Percentiles rank a stretch among this genome's conserved stretches.
These are phyloP conservation scores for Bimastos eiseni DNA, from an alignment of 2,888 invertebrate genomes.

Conservation along the genomic window DNA sequence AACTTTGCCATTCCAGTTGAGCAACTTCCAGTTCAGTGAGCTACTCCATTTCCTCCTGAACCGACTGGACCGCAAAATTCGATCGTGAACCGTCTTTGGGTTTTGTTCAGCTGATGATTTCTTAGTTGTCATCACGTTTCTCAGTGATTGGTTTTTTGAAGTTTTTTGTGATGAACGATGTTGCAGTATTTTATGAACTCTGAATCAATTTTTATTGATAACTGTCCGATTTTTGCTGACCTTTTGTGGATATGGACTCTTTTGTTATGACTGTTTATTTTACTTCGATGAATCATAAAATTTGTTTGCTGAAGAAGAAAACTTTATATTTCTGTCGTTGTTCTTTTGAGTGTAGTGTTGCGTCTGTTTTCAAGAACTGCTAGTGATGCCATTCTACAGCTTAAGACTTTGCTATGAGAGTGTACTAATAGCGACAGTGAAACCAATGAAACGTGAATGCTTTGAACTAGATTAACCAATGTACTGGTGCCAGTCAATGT, in stretches of 20 bases:
- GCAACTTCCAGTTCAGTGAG: slow-evolving; percentile 71
- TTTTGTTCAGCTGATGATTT: not conserved
- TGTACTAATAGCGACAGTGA: too few relatives aligned
- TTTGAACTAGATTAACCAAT: not conserved
- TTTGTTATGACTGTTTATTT: not conserved
- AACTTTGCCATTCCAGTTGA: slow-evolving; percentile 92
- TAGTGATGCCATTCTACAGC: not conserved
- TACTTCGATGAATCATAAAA: not conserved
- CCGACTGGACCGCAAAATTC: not conserved
- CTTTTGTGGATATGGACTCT: not conserved
- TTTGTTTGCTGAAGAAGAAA: not conserved
- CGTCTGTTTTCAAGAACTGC: not conserved
- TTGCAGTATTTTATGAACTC: not conserved
- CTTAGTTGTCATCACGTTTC: not conserved
- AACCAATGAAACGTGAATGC: not conserved
- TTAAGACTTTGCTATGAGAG: not conserved
- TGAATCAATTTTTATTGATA: not conserved
- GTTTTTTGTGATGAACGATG: not conserved
- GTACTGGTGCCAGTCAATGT: not conserved
- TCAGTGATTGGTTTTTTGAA: not conserved
- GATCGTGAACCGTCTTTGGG: not conserved
- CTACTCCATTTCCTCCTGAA: not conserved
- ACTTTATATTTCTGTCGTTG: not conserved
- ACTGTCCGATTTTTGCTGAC: not conserved
- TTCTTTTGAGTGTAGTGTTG: not conserved